phyloP scores from a whole-genome alignment of 2,888 invertebrate species.

The Netelia melanura region DNA sequence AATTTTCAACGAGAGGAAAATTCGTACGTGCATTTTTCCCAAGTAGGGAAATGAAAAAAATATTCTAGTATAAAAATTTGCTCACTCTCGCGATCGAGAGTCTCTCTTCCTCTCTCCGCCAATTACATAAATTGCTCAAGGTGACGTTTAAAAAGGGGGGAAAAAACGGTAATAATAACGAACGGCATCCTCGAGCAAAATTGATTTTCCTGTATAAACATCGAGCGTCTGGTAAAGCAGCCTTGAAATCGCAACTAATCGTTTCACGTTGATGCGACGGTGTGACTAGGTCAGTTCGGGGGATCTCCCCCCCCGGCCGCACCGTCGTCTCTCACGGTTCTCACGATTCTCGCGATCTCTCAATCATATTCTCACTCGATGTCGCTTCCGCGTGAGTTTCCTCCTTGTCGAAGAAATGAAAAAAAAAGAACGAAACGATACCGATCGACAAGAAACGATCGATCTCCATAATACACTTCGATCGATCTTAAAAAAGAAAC shows the following conservation, averaged over 20 bases:
- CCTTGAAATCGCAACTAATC: constrained; percentile 37
- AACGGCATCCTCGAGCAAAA: constrained; percentile 11
- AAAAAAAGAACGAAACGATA: background rate
- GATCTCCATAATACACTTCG: background rate
- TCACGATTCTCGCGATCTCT: background rate
- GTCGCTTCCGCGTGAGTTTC: background rate
- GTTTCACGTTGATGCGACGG: constrained; percentile 2
- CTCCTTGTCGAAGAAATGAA: background rate
- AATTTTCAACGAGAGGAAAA: too few species aligned
- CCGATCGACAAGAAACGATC: background rate
- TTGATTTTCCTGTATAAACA: constrained; percentile 13
- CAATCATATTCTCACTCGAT: background rate
- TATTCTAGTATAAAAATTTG: too few species aligned
- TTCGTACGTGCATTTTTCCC: too few species aligned
- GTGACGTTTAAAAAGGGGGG: background rate
- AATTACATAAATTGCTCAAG: too few species aligned
- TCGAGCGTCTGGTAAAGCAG: constrained; percentile 15
- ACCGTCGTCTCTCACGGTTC: background rate
- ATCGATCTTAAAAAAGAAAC: background rate
- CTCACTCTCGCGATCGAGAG: too few species aligned
- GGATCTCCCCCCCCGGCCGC: background rate
- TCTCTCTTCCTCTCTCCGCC: too few species aligned
- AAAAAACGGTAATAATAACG: background rate
- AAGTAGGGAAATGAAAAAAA: too few species aligned
- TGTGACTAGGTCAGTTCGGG: constrained; percentile 61